Evolutionary conservation across 2,113 vertebrate species (phyloP).

Genomic region (Grallaria varia): DNA sequence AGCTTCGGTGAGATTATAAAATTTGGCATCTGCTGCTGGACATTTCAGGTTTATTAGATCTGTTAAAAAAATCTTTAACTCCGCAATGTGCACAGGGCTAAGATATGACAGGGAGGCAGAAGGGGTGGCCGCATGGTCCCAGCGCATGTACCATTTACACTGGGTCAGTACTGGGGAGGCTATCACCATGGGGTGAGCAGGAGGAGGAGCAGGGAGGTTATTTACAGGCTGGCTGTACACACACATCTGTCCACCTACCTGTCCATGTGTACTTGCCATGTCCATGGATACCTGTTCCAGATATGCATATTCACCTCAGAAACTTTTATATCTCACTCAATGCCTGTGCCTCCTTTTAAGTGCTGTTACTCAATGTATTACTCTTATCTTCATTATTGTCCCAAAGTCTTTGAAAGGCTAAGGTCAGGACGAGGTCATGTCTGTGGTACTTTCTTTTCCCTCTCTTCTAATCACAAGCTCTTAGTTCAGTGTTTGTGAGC

Average conservation of each 20-base stretch:
- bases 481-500: not conserved
- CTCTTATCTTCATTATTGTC: not conserved
- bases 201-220: not conserved
- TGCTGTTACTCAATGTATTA: not conserved
- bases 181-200: not conserved
- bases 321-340: not conserved
- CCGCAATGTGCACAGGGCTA: fast-evolving
- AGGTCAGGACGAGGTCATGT: not conserved
- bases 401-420: not conserved
- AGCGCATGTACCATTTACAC: fast-evolving
- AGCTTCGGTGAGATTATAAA: not conserved
- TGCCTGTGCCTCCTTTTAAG: not conserved
- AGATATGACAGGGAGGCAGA: fast-evolving
- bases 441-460: not conserved
- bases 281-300: fast-evolving
- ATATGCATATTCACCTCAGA: not conserved
- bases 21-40: conserved; percentile 6
- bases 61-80: not conserved
- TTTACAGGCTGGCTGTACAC: fast-evolving
- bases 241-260: not conserved
- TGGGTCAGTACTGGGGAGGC: not conserved
- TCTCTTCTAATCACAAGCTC: not conserved
- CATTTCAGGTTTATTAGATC: conserved; percentile 22
- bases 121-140: fast-evolving
- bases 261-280: fast-evolving